These are phyloP conservation scores for Lamellibrachia satsuma DNA, from an alignment of 2,888 invertebrate genomes.

Conservation along the genomic window DNA sequence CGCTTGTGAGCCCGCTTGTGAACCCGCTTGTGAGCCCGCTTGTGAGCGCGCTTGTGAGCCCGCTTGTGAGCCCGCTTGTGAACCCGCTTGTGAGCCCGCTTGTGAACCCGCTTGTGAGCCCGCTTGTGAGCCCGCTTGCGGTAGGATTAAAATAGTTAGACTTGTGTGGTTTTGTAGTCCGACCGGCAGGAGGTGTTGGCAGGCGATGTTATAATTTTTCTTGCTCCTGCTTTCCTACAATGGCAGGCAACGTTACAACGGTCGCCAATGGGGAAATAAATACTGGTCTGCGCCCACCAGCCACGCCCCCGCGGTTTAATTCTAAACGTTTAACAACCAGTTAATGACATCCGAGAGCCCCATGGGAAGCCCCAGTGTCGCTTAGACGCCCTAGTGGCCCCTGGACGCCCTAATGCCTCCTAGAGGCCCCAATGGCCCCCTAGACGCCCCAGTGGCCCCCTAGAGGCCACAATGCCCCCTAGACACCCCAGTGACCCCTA, in stretches of 20 bases:
- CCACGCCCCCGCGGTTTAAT: not conserved
- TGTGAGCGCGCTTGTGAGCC: too few relatives aligned
- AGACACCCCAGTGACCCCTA: not conserved
- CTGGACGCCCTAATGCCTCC: too few relatives aligned
- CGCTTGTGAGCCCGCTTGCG: not conserved
- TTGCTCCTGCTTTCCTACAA: not conserved
- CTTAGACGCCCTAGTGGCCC: not conserved
- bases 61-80: too few relatives aligned
- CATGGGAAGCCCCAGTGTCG: not conserved
- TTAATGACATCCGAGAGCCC: not conserved
- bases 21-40: too few relatives aligned
- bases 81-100: too few relatives aligned
- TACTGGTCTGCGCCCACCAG: not conserved
- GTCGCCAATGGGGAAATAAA: not conserved
- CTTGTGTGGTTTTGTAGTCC: not conserved
- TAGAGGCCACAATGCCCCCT: too few relatives aligned
- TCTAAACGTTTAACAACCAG: constrained; percentile 17
- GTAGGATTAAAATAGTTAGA: not conserved
- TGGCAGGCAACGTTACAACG: not conserved
- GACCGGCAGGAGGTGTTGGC: not conserved
- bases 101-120: too few relatives aligned
- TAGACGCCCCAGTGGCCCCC: not conserved
- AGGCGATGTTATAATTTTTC: not conserved
- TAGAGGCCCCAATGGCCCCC: too few relatives aligned
- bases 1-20: too few relatives aligned